Evolutionary conservation across 2,797 vertebrate species (phyloP).

Genomic region (Rhinichthys osculus): DNA sequence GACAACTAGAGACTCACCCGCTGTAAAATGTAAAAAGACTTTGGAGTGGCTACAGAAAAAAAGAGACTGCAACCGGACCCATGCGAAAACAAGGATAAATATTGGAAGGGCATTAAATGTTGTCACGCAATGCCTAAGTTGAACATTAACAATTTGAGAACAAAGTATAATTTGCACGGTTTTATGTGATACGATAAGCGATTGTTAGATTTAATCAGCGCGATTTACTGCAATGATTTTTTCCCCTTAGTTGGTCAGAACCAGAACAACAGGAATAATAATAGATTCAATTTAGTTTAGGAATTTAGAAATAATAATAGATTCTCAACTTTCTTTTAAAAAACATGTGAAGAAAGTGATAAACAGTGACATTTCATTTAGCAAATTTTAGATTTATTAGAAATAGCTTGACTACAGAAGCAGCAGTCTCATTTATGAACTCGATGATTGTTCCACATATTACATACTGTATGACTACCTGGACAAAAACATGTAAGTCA

Average conservation of each 20-base stretch:
- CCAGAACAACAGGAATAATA: not conserved
- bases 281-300: not conserved
- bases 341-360: not conserved
- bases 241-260: too few species aligned
- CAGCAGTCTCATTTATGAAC: not conserved
- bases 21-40: too few species aligned
- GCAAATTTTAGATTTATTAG: not conserved
- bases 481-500: not conserved
- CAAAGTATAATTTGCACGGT: too few species aligned
- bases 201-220: too few species aligned
- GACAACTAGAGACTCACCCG: too few species aligned
- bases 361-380: not conserved
- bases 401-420: not conserved
- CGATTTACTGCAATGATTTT: not conserved
- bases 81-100: too few species aligned
- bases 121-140: too few species aligned
- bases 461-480: not conserved
- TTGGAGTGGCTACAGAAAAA: too few species aligned
- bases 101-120: too few species aligned
- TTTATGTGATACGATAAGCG: too few species aligned
- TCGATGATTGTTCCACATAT: not conserved
- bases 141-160: too few species aligned
- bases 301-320: not conserved
- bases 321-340: not conserved
- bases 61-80: too few species aligned